Percentiles rank a stretch among this genome's conserved stretches.
Conservation (phyloP, 2,888 invertebrate species). For the Papilio protenor region DNA sequence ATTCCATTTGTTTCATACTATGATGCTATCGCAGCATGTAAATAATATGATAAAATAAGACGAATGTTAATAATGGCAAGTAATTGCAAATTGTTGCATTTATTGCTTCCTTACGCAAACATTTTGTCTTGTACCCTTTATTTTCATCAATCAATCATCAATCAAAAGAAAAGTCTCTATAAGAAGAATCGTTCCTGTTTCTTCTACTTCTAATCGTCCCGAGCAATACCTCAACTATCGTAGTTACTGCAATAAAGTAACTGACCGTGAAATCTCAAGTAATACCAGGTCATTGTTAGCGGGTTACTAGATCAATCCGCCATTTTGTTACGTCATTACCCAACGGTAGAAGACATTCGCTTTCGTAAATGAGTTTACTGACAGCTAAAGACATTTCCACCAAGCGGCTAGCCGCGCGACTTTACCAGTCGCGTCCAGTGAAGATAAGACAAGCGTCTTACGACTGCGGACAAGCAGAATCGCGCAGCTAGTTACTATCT, state of each 20-base stretch:
- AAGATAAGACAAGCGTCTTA: not conserved
- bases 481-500: not conserved
- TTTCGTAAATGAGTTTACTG: constrained; percentile 19
- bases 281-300: constrained; percentile 40
- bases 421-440: not conserved
- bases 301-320: constrained; percentile 33
- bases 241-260: not conserved
- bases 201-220: not conserved
- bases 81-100: not conserved
- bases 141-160: no score
- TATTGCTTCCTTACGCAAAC: not conserved
- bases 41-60: not conserved
- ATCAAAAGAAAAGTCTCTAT: not conserved
- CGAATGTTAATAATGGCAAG: not conserved
- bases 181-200: not conserved
- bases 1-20: not conserved
- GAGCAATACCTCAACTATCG: not conserved
- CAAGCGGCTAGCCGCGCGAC: not conserved
- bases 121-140: not conserved
- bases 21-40: not conserved
- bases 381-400: constrained; percentile 5
- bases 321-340: constrained; percentile 25
- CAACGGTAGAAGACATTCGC: constrained; percentile 7
- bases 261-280: constrained; percentile 21
- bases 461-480: not conserved